Evolutionary conservation across 2,888 invertebrate species (phyloP), one percentile per base, ranked within the genome.

Genomic region (Limnephilus auricula): DNA sequence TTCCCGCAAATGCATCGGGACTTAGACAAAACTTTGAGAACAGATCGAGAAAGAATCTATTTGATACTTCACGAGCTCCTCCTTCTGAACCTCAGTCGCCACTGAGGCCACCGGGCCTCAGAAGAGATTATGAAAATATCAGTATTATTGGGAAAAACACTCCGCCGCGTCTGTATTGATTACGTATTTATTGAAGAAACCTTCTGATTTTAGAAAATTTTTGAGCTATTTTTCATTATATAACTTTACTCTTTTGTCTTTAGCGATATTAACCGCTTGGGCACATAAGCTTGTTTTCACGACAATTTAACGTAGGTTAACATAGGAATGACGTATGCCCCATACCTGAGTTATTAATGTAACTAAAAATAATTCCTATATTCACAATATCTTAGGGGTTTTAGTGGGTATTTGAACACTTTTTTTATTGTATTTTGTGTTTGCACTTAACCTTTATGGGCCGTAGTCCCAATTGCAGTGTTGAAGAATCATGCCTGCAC

Each of bases 1-100:
- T 37, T 34, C 34, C 83, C 12, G 65, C n/a, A n/a, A 83, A 25
- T 34, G 10, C 83, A 2, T 32, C 83, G 15, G 83, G 83, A 37
- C 83, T 83, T 34, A 37, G 83, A 15, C 32, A 37, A 25, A 83
- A 83, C 37, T 83, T 34, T 37, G 83, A 83, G 25, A 83, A 83
- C n/a, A 80, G 32, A 32, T 80, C 30, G 25, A 65, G 65, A 65
- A 65, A 65, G 65, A 65, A 65, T 65, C 65, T 65, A 9, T 65
- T 65, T 65, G 25, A 65, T 65, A 65, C 9, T 65, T 25, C 65
- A 6, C 65, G 9, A 65, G 65, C 25, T 65, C 25, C 65, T 25
- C 65, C 65, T 65, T 65, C 65, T 65, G 65, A 65, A 65, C 65
- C 65, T n/a, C 65, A 65, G 25, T 65, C 65, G 25, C 65, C 65